phyloP scores from a whole-genome alignment of 2,797 vertebrate species.

The Poecile montanus region DNA sequence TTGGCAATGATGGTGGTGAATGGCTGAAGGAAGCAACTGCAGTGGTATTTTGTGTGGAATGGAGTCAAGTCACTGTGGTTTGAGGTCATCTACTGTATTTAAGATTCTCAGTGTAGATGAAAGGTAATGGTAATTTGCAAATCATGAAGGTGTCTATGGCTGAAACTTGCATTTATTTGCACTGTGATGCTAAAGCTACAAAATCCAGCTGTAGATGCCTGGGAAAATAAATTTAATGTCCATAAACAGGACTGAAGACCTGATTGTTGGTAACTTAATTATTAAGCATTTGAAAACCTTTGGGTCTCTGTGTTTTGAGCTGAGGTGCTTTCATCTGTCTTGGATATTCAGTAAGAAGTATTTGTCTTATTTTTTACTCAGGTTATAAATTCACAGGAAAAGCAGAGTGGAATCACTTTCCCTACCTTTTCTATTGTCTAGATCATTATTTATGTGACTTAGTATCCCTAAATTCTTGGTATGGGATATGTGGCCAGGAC shows the following conservation, averaged over 20 bases:
- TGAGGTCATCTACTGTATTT: background rate
- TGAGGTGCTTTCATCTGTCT: background rate
- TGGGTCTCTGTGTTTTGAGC: background rate
- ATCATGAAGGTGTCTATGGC: background rate
- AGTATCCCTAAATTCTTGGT: background rate
- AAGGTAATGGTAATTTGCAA: background rate
- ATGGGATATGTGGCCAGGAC: background rate
- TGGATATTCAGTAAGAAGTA: background rate
- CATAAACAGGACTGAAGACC: background rate
- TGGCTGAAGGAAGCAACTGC: background rate
- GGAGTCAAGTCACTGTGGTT: background rate
- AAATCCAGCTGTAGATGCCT: background rate
- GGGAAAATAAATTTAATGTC: background rate
- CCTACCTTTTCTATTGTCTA: background rate
- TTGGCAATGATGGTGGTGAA: background rate
- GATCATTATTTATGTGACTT: background rate
- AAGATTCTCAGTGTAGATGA: background rate
- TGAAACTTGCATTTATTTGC: background rate
- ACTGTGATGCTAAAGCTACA: background rate
- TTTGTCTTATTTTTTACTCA: background rate
- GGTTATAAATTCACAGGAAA: background rate
- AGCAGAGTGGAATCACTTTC: background rate
- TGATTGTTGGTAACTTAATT: background rate
- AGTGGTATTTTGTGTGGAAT: background rate
- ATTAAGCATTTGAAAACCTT: background rate